Percentiles rank a stretch among this genome's conserved stretches.
Conservation (phyloP, 2,113 vertebrate species). For the Tympanuchus pallidicinctus region DNA sequence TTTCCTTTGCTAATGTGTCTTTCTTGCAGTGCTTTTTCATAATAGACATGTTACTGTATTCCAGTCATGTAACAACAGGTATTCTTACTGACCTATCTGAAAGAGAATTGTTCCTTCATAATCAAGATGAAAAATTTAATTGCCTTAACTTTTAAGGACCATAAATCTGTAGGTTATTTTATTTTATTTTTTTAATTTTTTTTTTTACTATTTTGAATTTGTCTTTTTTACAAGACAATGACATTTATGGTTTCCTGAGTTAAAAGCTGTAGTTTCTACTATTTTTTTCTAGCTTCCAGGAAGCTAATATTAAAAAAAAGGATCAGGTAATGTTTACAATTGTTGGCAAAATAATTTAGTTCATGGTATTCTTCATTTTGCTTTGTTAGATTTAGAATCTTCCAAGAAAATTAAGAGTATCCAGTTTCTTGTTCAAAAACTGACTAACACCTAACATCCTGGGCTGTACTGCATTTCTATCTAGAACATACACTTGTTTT, state of each 20-base stretch:
- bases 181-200: not conserved
- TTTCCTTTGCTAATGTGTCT: not conserved
- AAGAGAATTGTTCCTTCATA: not conserved
- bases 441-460: not conserved
- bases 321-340: not conserved
- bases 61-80: not conserved
- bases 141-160: not conserved
- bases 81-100: not conserved
- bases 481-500: not conserved
- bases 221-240: not conserved
- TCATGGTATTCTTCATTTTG: not conserved
- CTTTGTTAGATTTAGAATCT: slow-evolving; percentile 42
- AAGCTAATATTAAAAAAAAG: not conserved
- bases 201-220: not conserved
- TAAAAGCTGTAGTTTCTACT: not conserved
- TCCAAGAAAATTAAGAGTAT: slow-evolving; percentile 52
- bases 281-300: not conserved
- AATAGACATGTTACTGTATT: not conserved
- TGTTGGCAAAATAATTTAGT: not conserved
- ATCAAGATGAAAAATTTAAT: not conserved
- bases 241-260: not conserved
- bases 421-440: not conserved
- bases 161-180: not conserved
- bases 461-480: not conserved
- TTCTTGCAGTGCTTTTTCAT: not conserved